Evolutionary conservation across 1,140 invertebrate genomes (phyloP).

Genomic region (Glomeris maerens): DNA sequence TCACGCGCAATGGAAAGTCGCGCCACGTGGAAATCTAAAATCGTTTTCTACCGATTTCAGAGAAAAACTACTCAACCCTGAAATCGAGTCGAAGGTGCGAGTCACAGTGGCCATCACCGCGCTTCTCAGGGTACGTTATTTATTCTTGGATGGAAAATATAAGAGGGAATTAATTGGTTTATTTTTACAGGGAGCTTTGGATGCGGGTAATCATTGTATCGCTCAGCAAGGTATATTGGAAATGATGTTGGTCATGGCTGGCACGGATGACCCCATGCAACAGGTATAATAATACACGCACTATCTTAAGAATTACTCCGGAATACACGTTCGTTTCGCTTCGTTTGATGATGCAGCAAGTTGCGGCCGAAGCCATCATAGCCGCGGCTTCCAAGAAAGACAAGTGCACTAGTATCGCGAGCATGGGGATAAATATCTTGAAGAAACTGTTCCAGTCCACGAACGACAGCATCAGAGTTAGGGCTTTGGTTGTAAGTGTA

Average conservation of each 20-base stretch:
- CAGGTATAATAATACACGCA: constrained; percentile 42
- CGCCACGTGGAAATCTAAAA: neutral
- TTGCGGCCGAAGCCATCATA: constrained; percentile 90
- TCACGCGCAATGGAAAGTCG: neutral
- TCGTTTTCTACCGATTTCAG: constrained; percentile 32
- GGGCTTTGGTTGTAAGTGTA: constrained; percentile 60
- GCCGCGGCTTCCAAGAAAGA: constrained; percentile 95
- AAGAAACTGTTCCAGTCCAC: constrained; percentile 85
- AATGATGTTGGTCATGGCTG: constrained; percentile 95
- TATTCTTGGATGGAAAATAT: neutral
- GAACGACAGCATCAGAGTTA: constrained; percentile 69
- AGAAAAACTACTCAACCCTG: constrained; percentile 65
- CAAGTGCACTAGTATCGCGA: constrained; percentile 80
- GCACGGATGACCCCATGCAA: constrained; percentile 63
- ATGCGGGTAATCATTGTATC: constrained; percentile 84
- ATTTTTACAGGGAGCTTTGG: constrained; percentile 56
- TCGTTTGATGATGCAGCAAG: constrained; percentile 40
- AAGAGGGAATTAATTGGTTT: neutral
- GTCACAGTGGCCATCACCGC: constrained; percentile 78
- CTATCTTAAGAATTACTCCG: neutral
- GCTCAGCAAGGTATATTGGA: constrained; percentile 84
- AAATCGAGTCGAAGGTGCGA: constrained; percentile 79
- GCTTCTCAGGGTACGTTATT: constrained; percentile 43
- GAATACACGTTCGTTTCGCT: neutral
- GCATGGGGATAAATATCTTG: constrained; percentile 81